Evolutionary conservation across 2,113 vertebrate species (phyloP), one percentile per base, ranked within the genome.

Genomic region (Pyrgilauda ruficollis): DNA sequence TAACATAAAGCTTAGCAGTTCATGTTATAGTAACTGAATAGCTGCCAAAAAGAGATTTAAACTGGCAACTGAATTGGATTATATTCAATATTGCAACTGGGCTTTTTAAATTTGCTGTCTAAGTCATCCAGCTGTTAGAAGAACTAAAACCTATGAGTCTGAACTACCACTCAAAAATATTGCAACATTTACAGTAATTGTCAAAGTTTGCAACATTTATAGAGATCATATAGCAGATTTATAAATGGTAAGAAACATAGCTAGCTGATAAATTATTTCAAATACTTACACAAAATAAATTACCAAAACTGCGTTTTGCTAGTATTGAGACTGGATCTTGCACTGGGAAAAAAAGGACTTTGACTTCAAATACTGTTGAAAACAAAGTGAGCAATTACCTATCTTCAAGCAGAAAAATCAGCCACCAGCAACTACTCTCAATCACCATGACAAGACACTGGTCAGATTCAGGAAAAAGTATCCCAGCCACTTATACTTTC

Each of bases 21-120:
- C 35, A 21, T 37, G 37, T 59, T 72, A 10, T 14, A 80, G 64
- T 43, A 91, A 70, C 16, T 33, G 41, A 85, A 1, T 10, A 69
- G 46, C 70, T 93, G 90, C 78, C 92, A 89, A 77, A 72, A 55
- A 80, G 50, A 95, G 50, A 77, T 78, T 95, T 87, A 89, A 95
- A 87, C n/a, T 89, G 84, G 61, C 86, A 94, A 87, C 24, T 68
- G 62, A 80, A 94, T 11, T 96, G 81, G 64, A 91, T 49, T 74
- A 43, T 30, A 43, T 77, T 89, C 55, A 85, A 72, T 56, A 88
- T 16, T 83, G 79, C 28, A 91, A 75, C 13, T 56, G 74, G 44
- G 43, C 56, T 92, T 91, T 61, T 72, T 22, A 86, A 89, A 59
- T 68, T 49, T 13, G 3, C 61, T 70, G 46, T 43, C 58, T 69